These are phyloP conservation scores for Petrocephalus schoutedeni DNA, from an alignment of 2,797 vertebrate genomes.

Conservation along the genomic window DNA sequence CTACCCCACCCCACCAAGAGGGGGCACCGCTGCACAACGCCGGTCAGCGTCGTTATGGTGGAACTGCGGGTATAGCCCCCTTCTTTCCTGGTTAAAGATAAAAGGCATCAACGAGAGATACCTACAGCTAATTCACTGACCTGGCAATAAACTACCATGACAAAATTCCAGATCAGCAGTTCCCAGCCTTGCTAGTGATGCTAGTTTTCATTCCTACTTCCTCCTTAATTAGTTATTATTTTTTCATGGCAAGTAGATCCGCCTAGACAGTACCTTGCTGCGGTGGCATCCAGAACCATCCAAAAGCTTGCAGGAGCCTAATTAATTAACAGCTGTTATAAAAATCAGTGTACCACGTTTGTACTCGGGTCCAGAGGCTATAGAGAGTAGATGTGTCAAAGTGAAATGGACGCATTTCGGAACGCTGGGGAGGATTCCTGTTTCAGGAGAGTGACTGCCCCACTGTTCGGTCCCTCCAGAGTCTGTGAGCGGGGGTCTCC, in stretches of 20 bases:
- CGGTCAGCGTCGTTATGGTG: constrained; percentile 67
- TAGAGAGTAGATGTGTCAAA: background rate
- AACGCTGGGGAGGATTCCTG: background rate
- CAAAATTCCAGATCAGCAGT: background rate
- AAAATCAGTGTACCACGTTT: background rate
- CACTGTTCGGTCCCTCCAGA: constrained; percentile 38
- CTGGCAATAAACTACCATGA: background rate
- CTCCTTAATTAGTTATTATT: background rate
- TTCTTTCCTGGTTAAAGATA: background rate
- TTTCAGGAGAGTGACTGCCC: background rate
- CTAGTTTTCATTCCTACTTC: background rate
- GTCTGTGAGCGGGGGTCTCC: constrained; percentile 45
- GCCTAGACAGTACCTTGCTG: background rate
- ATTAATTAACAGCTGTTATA: background rate
- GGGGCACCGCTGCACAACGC: constrained; percentile 62
- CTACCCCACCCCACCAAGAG: constrained; percentile 60
- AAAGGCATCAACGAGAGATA: background rate
- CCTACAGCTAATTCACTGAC: background rate
- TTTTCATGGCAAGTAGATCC: background rate
- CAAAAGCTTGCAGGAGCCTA: background rate
- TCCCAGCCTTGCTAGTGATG: background rate
- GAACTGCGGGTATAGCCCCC: constrained; percentile 66
- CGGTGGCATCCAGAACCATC: background rate
- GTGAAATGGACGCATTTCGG: background rate
- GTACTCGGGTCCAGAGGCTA: background rate